These are phyloP conservation scores for Papilio glaucus DNA, from an alignment of 1,140 invertebrate genomes.

Conservation along the genomic window DNA sequence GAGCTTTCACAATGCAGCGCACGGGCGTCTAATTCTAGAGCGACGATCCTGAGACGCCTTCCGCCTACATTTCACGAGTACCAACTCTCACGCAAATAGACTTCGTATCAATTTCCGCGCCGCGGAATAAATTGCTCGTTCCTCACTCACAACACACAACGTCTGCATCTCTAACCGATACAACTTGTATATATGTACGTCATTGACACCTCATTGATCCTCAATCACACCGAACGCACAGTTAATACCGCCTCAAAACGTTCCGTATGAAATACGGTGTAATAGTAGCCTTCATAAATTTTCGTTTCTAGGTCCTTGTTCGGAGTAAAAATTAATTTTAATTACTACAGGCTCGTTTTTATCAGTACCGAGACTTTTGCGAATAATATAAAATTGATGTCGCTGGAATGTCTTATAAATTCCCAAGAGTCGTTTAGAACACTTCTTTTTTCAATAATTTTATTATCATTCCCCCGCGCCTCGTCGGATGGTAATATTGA, in stretches of 20 bases:
- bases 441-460: constrained; percentile 39
- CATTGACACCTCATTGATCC: constrained; percentile 6
- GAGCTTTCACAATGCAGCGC: constrained; percentile 29
- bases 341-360: neutral
- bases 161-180: neutral
- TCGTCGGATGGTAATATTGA: constrained; percentile 52
- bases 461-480: constrained; percentile 36
- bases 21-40: constrained; percentile 42
- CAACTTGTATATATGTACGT: neutral
- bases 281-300: neutral
- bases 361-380: neutral
- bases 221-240: neutral
- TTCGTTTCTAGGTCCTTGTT: neutral
- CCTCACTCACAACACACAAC: constrained; percentile 9
- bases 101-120: constrained; percentile 21
- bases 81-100: constrained; percentile 51
- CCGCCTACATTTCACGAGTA: constrained; percentile 56
- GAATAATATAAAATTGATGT: neutral
- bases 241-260: neutral
- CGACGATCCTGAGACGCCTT: constrained; percentile 43
- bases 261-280: neutral
- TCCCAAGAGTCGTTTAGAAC: neutral
- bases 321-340: neutral
- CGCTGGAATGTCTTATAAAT: neutral
- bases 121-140: constrained; percentile 18